Evolutionary conservation across 37 sponge, comb jelly and placozoan species (phyloP), one percentile per base, ranked within the genome.

Genomic region (Hormiphora californensis): DNA sequence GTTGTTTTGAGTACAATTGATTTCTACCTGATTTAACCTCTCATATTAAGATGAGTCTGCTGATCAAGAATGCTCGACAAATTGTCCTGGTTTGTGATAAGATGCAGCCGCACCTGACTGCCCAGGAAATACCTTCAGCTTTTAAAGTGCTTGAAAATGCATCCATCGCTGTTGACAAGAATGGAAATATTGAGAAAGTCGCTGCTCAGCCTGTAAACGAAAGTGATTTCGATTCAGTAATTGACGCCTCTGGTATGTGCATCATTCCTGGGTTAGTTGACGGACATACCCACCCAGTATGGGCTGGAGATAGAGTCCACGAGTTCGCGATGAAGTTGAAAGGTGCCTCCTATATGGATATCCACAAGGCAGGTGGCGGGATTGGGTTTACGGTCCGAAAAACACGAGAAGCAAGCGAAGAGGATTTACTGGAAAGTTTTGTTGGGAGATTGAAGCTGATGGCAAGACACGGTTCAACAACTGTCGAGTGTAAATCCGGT

Each of bases 201-300:
- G 19, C 63, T 0, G 31, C 54, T 31, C 65, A 43, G 2, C 51
- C 89, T 9, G n/a, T n/a, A n/a, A n/a, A n/a, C n/a, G 91, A 87
- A 0, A 38, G 73, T 19, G 54, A 87, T 0, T 92, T 89, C 85
- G 88, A 89, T 8, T 36, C 41, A 23, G 90, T 67, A 19, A 90
- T 97, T 54, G 90, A 94, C 73, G 98, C 98, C 0, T 81, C 54
- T 0, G 93, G 91, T 5, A 87, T 57, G 73, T 63, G 90, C 49
- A 92, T 97, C 15, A 7, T 97, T 0, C 95, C 98, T 31, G 98
- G 98, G 30, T 90, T 98, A 54, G 99, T 98, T 53, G 99, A 94
- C 53, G 99, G 93, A 0, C 99, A 97, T 86, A 97, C 99, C 0
- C 99, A 97, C 87, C 95, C 99, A 0, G 99, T 97, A 21, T 97